Evolutionary conservation across 2,113 vertebrate genomes (phyloP).

Genomic region (Bagarius yarrelli): DNA sequence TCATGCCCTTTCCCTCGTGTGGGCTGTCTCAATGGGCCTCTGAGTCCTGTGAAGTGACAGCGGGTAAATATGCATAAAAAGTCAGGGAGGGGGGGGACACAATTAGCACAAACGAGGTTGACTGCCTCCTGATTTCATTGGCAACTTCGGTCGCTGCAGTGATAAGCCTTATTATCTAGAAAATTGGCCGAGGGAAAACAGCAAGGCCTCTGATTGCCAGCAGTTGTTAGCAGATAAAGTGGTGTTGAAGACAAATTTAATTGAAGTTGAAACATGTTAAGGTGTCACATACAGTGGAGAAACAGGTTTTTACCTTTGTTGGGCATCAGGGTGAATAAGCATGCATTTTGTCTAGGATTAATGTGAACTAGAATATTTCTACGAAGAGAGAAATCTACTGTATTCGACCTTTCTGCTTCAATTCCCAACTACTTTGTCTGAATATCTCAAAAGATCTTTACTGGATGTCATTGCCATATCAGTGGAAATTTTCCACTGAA

Average conservation of each 20-base stretch:
- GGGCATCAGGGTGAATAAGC: constrained; percentile 87
- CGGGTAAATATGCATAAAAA: constrained; percentile 99
- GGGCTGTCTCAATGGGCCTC: constrained; percentile 92
- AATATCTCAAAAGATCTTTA: not conserved
- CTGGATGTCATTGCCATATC: not conserved
- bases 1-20: constrained; percentile 62
- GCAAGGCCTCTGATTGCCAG: constrained; percentile 99
- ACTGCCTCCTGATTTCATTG: constrained; percentile 97
- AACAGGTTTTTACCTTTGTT: constrained; percentile 96
- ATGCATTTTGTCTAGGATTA: constrained; percentile 83
- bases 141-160: constrained; percentile 97
- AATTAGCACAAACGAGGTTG: constrained; percentile 96
- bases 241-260: constrained; percentile 99
- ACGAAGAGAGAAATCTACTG: constrained; percentile 58
- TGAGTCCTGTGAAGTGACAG: constrained; percentile 99
- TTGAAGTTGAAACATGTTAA: constrained; percentile 99
- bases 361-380: constrained; percentile 77
- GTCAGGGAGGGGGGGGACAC: constrained; percentile 71
- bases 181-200: constrained; percentile 99
- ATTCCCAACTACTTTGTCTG: not conserved
- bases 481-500: not conserved
- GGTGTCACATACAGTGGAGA: constrained; percentile 93
- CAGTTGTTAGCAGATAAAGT: constrained; percentile 99
- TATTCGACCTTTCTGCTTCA: not conserved
- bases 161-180: constrained; percentile 99